phyloP scores from a whole-genome alignment of 2,797 vertebrate species.

The Nothura maculosa region DNA sequence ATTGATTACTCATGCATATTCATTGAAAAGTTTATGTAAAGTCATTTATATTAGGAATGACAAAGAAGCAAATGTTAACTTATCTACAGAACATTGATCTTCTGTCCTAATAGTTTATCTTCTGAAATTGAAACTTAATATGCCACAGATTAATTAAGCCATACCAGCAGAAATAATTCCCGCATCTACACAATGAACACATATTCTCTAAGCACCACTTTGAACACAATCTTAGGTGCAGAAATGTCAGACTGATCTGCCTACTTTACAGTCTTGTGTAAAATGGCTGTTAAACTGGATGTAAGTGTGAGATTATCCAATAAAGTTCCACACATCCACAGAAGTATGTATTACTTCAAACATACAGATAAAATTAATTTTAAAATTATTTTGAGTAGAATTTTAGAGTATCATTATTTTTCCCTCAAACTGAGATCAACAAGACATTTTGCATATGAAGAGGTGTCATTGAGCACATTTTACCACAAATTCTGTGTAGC shows the following conservation, averaged over 20 bases:
- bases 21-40: not conserved
- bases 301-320: not conserved
- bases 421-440: not conserved
- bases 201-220: not conserved
- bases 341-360: not conserved
- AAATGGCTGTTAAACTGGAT: not conserved
- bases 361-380: not conserved
- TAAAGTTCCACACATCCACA: accelerated
- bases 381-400: not conserved
- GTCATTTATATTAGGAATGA: not conserved
- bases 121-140: not conserved
- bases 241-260: not conserved
- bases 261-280: not conserved
- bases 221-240: not conserved
- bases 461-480: not conserved
- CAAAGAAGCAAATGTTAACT: not conserved
- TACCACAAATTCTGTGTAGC: not conserved
- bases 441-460: not conserved
- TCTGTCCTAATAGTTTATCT: not conserved
- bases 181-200: not conserved
- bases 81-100: not conserved
- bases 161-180: not conserved
- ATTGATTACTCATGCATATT: not conserved
- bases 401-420: not conserved
- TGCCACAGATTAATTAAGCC: not conserved